Base-by-base conservation (phyloP, 2,888 invertebrate genomes). In the Synergus gifuensis region DNA sequence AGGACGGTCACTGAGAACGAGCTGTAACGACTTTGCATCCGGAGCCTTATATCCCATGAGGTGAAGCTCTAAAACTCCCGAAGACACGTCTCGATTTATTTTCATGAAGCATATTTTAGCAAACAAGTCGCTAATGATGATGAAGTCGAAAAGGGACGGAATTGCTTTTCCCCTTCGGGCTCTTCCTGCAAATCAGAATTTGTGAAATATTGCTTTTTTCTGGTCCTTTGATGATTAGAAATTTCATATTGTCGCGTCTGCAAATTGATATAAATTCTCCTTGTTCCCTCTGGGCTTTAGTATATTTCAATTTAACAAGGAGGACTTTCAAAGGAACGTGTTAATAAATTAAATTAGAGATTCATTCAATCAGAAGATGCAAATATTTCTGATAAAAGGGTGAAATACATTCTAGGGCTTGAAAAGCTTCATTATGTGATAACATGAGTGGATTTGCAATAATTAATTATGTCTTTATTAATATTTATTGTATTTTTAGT, bases 31-130 rank as follows among this genome's bases (percentile, higher is more conserved):
- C 54, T 73, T 73, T 49, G 54, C 28, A 54, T 36, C 73, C 54
- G 73, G 40, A 40, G 5, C 73, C 54, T 16, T 73, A 36, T 54
- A 73, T 58, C 73, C 73, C 54, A 73, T n/a, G 73, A 73, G 73
- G 73, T 73, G 36, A 36, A 54, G 73, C 73, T 54, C 11, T 54
- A 36, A 28, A 54, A 40, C n/a, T 40, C 54, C 12, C n/a, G n/a
- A 28, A 54, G 73, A 73, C 40, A 58, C 49, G 36, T n/a, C 54
- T 73, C 73, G 73, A 73, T 73, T 73, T 73, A 73, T 73, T 73
- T 73, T 73, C 73, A 73, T 73, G 40, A 73, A 49, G 36, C 54
- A 73, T 54, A 58, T 73, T 73, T 54, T 40, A 73, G 9, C 36
- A 49, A 58, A 36, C 54, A 73, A 73, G 36, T 73, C 54, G n/a